phyloP scores from a whole-genome alignment of 1,140 invertebrate species.

The Chlorops oryzae region DNA sequence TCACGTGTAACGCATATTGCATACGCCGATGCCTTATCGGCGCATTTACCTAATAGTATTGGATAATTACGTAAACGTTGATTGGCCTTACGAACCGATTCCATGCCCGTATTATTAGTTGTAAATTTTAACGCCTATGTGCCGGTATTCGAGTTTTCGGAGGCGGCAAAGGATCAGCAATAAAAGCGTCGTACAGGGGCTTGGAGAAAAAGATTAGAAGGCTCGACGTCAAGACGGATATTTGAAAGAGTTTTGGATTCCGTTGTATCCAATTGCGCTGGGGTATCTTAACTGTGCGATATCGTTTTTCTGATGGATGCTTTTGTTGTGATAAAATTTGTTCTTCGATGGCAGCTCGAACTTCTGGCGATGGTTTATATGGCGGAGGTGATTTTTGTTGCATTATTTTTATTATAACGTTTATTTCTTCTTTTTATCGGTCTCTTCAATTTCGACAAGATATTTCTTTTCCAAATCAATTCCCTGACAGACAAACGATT shows the following conservation, averaged over 20 bases:
- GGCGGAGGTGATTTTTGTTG: conserved; percentile 22
- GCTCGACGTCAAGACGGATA: conserved; percentile 47
- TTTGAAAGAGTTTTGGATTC: conserved; percentile 52
- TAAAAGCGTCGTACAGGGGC: conserved; percentile 63
- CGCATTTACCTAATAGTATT: conserved; percentile 62
- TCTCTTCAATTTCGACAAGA: conserved; percentile 17
- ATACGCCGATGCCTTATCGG: conserved; percentile 60
- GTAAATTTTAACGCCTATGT: conserved; percentile 24
- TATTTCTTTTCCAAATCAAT: conserved; percentile 54
- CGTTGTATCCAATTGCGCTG: conserved; percentile 49
- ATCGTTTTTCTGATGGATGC: conserved; percentile 31
- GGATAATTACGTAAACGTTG: conserved; percentile 68
- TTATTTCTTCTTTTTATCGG: conserved; percentile 1
- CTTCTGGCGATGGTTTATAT: conserved; percentile 36
- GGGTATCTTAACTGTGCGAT: conserved; percentile 34
- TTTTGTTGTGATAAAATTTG: conserved; percentile 30
- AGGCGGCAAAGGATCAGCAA: conserved; percentile 43
- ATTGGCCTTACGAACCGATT: conserved; percentile 68
- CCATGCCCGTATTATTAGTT: conserved; percentile 54
- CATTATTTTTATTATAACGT: conserved; percentile 33
- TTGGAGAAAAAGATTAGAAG: conserved; percentile 59
- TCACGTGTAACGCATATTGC: conserved; percentile 69
- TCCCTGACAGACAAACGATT: conserved; percentile 60
- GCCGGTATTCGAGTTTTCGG: conserved; percentile 42
- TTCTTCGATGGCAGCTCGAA: conserved; percentile 30